These are phyloP conservation scores for Cydia amplana DNA, from an alignment of 1,140 invertebrate species.

Conservation along the genomic window DNA sequence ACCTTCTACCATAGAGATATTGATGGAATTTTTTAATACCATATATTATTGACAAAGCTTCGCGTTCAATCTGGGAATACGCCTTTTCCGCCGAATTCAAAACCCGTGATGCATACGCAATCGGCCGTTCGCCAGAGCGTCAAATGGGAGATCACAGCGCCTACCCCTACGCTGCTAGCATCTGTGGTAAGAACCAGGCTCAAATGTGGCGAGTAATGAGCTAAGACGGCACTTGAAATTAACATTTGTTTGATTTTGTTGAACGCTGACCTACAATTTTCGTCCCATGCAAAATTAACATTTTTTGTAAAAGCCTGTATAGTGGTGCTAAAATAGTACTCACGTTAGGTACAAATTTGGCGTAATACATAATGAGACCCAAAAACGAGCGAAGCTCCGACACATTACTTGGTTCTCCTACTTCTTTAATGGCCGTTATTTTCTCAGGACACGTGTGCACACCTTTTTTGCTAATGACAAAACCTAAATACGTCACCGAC, in stretches of 20 bases:
- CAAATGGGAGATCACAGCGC: no score
- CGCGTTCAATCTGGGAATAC: no score
- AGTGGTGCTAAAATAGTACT: slow-evolving; percentile 46
- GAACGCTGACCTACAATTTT: slow-evolving; percentile 27
- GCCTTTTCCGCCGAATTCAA: no score
- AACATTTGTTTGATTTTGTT: slow-evolving; percentile 22
- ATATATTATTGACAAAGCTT: no score
- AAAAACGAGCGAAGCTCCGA: slow-evolving; percentile 49
- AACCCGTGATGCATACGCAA: no score
- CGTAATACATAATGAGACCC: slow-evolving; percentile 55
- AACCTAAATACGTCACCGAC: slow-evolving; percentile 50
- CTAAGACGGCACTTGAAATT: slow-evolving; percentile 2
- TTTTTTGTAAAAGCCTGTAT: slow-evolving; percentile 47
- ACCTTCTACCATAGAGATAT: no score
- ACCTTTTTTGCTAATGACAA: slow-evolving; percentile 51
- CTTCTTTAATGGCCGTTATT: slow-evolving; percentile 34
- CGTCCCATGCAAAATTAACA: neutral
- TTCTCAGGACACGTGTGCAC: slow-evolving; percentile 39
- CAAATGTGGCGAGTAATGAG: neutral
- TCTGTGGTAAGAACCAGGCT: no score
- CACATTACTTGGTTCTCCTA: slow-evolving; percentile 43
- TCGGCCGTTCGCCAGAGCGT: no score
- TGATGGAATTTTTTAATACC: no score
- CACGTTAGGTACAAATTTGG: slow-evolving; percentile 50
- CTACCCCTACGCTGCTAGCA: no score